These are phyloP conservation scores for Lycophotia porphyrea DNA, from an alignment of 2,888 invertebrate genomes.

Conservation along the genomic window DNA sequence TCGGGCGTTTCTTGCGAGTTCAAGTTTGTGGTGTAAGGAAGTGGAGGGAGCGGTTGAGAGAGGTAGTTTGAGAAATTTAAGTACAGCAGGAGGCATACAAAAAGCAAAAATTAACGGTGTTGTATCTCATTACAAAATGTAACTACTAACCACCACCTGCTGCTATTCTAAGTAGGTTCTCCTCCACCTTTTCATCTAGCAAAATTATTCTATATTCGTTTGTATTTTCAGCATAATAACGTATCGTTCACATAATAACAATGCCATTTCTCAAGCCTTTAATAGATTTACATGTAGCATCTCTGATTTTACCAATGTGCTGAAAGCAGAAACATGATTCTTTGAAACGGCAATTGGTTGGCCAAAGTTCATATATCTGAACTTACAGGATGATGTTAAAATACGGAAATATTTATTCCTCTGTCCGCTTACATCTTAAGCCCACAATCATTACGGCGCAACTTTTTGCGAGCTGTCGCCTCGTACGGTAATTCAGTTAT, in stretches of 20 bases:
- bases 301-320: background rate
- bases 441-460: constrained; percentile 62
- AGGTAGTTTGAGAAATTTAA: background rate
- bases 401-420: background rate
- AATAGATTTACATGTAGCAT: background rate
- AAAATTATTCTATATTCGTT: background rate
- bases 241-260: background rate
- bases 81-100: background rate
- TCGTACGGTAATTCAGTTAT: constrained; percentile 75
- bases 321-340: background rate
- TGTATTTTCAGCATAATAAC: background rate
- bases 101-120: background rate
- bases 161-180: background rate
- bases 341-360: background rate
- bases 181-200: background rate
- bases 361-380: background rate
- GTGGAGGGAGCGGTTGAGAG: constrained; percentile 19
- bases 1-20: constrained; percentile 68
- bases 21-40: constrained; percentile 44
- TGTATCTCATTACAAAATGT: background rate
- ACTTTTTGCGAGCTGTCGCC: constrained; percentile 68
- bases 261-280: background rate
- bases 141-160: background rate
- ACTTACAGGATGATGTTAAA: background rate
- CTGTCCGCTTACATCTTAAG: constrained; percentile 45